Conservation (phyloP, 2,797 vertebrate genomes). For the Hydrocynus forskahlii region DNA sequence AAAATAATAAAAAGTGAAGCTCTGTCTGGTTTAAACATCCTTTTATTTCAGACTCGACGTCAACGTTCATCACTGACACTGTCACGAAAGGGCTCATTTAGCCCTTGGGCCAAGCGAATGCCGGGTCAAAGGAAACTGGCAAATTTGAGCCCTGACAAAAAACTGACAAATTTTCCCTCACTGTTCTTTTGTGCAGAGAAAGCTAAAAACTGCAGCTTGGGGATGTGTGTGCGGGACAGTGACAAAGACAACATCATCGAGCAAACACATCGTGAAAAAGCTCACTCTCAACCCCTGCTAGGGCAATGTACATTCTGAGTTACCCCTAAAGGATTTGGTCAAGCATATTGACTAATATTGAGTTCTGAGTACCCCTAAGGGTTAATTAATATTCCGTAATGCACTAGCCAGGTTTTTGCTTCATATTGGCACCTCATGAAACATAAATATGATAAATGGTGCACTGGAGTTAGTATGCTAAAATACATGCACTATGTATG, state of each 20-base stretch:
- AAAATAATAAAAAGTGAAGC: neutral
- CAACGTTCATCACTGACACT: neutral
- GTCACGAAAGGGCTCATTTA: neutral
- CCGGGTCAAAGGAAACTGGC: constrained; percentile 4
- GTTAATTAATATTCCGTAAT: too few species aligned
- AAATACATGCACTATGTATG: too few species aligned
- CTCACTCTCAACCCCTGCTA: constrained; percentile 3
- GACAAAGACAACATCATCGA: neutral
- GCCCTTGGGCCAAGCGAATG: neutral
- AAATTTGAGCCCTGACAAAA: neutral
- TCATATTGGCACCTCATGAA: too few species aligned
- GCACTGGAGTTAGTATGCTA: too few species aligned
- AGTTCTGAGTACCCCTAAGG: too few species aligned
- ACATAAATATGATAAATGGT: too few species aligned
- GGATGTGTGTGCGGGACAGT: constrained; percentile 7
- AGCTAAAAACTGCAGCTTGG: constrained; percentile 5
- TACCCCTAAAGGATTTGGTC: neutral
- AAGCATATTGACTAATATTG: too few species aligned
- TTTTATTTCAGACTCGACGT: neutral
- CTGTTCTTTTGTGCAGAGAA: neutral
- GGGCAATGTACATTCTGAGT: neutral
- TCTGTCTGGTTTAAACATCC: neutral
- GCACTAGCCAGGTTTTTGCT: too few species aligned
- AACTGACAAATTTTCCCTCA: too few species aligned
- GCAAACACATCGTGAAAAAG: neutral